Base-by-base conservation (phyloP, 2,888 invertebrate species). In the Vanessa cardui region DNA sequence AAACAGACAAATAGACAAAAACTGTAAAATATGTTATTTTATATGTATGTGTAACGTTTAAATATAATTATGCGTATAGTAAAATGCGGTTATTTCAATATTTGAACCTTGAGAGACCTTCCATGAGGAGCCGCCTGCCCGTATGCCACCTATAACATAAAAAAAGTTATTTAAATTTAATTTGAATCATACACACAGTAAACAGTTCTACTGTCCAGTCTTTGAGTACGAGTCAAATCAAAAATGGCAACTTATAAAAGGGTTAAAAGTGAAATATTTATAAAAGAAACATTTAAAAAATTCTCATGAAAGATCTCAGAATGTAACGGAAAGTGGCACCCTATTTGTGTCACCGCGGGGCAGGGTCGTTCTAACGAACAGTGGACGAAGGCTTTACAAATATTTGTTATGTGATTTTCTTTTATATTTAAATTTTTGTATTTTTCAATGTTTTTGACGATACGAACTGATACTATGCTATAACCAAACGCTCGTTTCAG, bases 321-420 rank as follows among this genome's bases (percentile, higher is more conserved):
- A 16, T 50, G 58, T 58, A 66, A 66, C 56, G 58, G 44, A 50
- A 66, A 66, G 62, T 59, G 58, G 58, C 33, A 68, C 56, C 59
- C 62, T 62, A 68, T 68, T 66, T 66, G 61, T 52, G 69, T 64
- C 66, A 56, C 71, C 71, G 58, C 63, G n/a, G 61, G 66, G 63
- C 66, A 66, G 66, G 56, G 62, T 47, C 62, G 20, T 18, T 56
- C 58, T 71, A 71, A 71, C 70, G 70, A 71, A 69, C 63, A 56
- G 56, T 59, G 68, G 56, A 20, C 61, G 62, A 64, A 64, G 54
- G 58, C 63, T 52, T 63, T 62, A 60, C 44, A 18, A 49, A 21
- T 47, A 52, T 60, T 44, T 66, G 44, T 56, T 62, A 31, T 64
- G 45, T 33, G 49, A 58, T 33, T 39, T 65, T 62, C 15, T 50